Evolutionary conservation across 2,888 invertebrate genomes (phyloP), one percentile per base, ranked within the genome.

Genomic region (Papilio protenor): DNA sequence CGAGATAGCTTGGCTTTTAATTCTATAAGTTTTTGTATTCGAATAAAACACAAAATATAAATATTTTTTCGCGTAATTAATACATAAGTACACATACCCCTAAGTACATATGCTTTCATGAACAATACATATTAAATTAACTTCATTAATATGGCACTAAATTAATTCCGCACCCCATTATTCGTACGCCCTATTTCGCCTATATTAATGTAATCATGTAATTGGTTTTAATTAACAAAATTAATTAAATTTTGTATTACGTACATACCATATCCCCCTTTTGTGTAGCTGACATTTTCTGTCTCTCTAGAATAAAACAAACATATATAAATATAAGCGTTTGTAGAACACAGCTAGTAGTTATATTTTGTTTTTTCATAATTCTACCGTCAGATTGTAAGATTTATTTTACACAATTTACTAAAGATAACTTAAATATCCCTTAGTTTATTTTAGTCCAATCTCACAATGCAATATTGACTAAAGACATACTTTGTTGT

Each of bases 401-500:
- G 33, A 33, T 27, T 27, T 27, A 33, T 33, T 33, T 33, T 33
- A 33, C 33, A 4, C 33, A 33, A 33, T 33, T 5, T 33, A 33
- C 33, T 3, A 33, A 33, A 64, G 16, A 70, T 61, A 64, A 72
- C 52, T 40, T 6, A 40, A 64, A 61, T 6, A 73, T 77, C n/a
- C 47, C 27, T 57, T 18, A 73, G 49, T 59, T 74, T 74, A 59
- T 69, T 74, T 71, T 61, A 52, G 47, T 52, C 40, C 59, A 59
- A 74, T 74, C 74, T 57, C 70, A 70, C 78, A 75, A 78, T 70
- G 75, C 72, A 55, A 71, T 75, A 72, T 78, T 78, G 78, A 72
- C 75, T 66, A 55, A 71, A 61, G 78, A 72, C 40, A 64, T 47
- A 52, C 73, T 70, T 64, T 81, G 80, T 82, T 82, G 79, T 81